A percentile compares a stretch with the other conserved stretches of the same genome.
Conservation (phyloP, 1,140 invertebrate genomes). For the Procambarus virginalis region DNA sequence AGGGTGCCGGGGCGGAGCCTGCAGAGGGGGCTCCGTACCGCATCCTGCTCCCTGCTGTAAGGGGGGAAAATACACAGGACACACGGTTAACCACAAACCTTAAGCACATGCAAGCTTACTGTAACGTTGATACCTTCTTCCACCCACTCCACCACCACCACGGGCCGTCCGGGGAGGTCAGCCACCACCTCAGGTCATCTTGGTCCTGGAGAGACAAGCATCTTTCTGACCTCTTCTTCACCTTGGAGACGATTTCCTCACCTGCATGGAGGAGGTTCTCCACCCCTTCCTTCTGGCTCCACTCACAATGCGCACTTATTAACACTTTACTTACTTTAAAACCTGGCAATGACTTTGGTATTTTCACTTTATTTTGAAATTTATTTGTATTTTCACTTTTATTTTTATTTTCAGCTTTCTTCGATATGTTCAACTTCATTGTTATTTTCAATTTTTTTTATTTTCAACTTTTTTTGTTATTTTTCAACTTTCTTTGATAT, state of each 20-base stretch:
- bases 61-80: constrained; percentile 38
- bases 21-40: constrained; percentile 29
- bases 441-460: not conserved
- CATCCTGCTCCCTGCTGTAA: constrained; percentile 62
- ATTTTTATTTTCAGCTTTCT: not conserved
- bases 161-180: not conserved
- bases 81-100: constrained; percentile 47
- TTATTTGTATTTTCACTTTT: not conserved
- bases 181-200: constrained; percentile 50
- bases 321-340: too few species aligned
- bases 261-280: not conserved
- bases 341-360: too few species aligned
- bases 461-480: not conserved
- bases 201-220: not conserved
- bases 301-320: too few species aligned
- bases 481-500: not conserved
- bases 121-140: constrained; percentile 47
- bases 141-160: not conserved
- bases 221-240: not conserved
- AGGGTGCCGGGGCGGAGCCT: constrained; percentile 33
- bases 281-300: too few species aligned
- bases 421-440: not conserved
- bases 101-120: constrained; percentile 57
- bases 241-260: not conserved
- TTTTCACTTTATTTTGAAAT: not conserved